Evolutionary conservation across 2,888 invertebrate species (phyloP).

Genomic region (Electrophaes corylata): DNA sequence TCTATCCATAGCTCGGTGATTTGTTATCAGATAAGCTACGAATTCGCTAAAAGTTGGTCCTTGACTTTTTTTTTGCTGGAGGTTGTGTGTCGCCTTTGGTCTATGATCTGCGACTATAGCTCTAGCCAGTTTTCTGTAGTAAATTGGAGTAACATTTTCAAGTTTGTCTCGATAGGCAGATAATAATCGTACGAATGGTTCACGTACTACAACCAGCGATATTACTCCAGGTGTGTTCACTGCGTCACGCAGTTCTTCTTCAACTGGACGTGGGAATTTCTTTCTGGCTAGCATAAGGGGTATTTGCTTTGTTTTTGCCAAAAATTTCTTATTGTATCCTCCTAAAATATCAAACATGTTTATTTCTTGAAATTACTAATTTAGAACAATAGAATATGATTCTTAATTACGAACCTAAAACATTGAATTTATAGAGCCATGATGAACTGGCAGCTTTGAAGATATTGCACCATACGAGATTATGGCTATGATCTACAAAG

Average conservation of each 20-base stretch:
- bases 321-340: constrained; percentile 85
- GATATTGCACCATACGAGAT: constrained; percentile 89
- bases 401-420: constrained; percentile 79
- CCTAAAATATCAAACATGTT: constrained; percentile 61
- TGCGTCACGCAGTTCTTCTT: constrained; percentile 85
- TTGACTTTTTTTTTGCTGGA: constrained; percentile 67
- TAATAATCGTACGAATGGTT: constrained; percentile 89
- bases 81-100: constrained; percentile 58
- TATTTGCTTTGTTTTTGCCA: constrained; percentile 84
- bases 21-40: constrained; percentile 86
- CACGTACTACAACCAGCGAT: constrained; percentile 88
- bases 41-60: constrained; percentile 89
- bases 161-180: constrained; percentile 90
- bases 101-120: constrained; percentile 86
- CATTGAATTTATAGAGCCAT: constrained; percentile 91
- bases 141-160: constrained; percentile 87
- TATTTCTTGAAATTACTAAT: not conserved
- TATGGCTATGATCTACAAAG: constrained; percentile 87
- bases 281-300: constrained; percentile 88
- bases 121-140: constrained; percentile 87
- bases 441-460: constrained; percentile 92
- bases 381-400: not conserved
- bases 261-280: constrained; percentile 87
- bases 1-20: constrained; percentile 80
- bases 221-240: constrained; percentile 84